Percentiles rank a stretch among this genome's conserved stretches.
Evolutionary conservation across 2,113 vertebrate species (phyloP).

Genomic region (Uropsilus gracilis): DNA sequence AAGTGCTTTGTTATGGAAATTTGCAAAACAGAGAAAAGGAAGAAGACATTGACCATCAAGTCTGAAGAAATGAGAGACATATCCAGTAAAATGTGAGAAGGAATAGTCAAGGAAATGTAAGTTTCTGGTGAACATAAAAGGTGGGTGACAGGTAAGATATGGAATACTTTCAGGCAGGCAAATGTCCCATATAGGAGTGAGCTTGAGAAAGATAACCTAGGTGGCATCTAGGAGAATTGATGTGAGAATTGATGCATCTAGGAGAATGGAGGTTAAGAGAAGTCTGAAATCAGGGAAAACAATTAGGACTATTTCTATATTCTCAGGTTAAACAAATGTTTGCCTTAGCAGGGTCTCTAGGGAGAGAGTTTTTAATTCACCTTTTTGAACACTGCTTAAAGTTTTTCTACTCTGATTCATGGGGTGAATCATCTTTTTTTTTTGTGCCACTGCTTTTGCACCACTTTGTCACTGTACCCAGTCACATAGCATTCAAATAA

Average conservation of each 20-base stretch:
- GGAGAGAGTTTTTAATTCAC: background rate
- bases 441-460: background rate
- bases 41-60: background rate
- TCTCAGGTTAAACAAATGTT: background rate
- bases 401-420: background rate
- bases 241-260: background rate
- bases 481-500: background rate
- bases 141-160: background rate
- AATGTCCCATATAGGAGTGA: background rate
- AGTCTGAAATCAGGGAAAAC: background rate
- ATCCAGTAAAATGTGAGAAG: background rate
- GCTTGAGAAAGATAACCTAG: background rate
- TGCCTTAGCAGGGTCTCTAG: background rate
- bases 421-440: background rate
- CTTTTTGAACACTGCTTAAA: background rate
- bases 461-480: background rate
- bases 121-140: background rate
- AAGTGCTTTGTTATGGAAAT: background rate
- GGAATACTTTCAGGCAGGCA: background rate
- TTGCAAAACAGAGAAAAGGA: background rate
- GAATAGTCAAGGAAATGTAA: background rate
- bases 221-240: background rate
- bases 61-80: background rate
- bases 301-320: background rate
- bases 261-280: background rate